Base-by-base conservation (phyloP, 2,888 invertebrate genomes). In the Acanthopleura granulata region DNA sequence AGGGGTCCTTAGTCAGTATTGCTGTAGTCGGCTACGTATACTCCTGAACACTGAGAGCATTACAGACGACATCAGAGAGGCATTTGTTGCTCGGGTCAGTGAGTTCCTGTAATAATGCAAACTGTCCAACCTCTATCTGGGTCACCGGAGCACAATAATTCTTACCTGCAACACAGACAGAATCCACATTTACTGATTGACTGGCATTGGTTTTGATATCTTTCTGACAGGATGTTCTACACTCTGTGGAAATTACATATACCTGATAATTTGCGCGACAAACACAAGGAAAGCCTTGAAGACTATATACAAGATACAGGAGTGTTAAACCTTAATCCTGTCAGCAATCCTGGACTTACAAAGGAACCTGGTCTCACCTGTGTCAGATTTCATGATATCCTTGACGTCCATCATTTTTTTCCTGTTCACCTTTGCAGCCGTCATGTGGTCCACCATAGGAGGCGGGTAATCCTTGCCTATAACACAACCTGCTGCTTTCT, bases 141-240 rank as follows among this genome's bases (percentile, higher is more conserved):
- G 93, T 93, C 0, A 94, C 94, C 0, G 94, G 94, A 78, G 93
- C 93, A 89, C 94, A 94, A 89, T 94, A 94, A 0, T 93, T 93
- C 14, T 92, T 89, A 69, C 82, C 82, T 83, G 79, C 79, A 22
- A 57, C 18, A 57, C 6, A 57, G 3, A 57, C 12, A 57, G 22
- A 4, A 57, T n/a, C 57, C 3, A 57, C 57, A 40, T 3, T 40
- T 40, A 40, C n/a, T n/a, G n/a, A n/a, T n/a, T n/a, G n/a, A n/a
- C n/a, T n/a, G n/a, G 40, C 40, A 40, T 9, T 40, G 40, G 9
- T 40, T 40, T 40, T 6, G 3, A 40, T 9, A 40, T 40, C 4
- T 40, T 40, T 40, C 40, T 40, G 3, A 40, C 3, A 40, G 3
- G 3, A 9, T 40, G 3, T 40, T 40, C 9, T 40, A n/a, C n/a